Evolutionary conservation across 2,797 vertebrate genomes (phyloP).

Genomic region (Pseudochaenichthys georgianus): DNA sequence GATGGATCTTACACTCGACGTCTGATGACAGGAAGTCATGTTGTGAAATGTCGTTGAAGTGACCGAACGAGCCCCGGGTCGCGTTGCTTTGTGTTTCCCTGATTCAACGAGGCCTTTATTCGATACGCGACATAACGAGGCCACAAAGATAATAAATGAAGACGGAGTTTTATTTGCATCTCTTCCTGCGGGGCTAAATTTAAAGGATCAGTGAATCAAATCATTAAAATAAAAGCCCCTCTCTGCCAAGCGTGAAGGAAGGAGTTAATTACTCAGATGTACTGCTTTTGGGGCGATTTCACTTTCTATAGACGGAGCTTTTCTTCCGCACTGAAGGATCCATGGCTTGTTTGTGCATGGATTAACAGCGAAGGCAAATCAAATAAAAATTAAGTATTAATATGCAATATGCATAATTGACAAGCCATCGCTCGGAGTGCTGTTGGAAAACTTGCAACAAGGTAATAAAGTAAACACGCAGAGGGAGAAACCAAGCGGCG

Average conservation of each 20-base stretch:
- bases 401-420: conserved; percentile 77
- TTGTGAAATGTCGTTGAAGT: not conserved
- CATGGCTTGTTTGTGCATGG: conserved; percentile 70
- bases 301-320: conserved; percentile 53
- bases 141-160: conserved; percentile 78
- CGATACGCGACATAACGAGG: conserved; percentile 58
- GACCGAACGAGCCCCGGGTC: conserved; percentile 8
- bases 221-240: conserved; percentile 86
- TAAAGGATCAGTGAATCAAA: conserved; percentile 89
- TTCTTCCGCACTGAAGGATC: conserved; percentile 65
- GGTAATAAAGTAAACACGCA: conserved; percentile 69
- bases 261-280: conserved; percentile 85
- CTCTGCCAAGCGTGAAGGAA: conserved; percentile 82
- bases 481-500: conserved; percentile 10
- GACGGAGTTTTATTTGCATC: conserved; percentile 71
- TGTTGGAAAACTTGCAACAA: conserved; percentile 65
- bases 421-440: conserved; percentile 61
- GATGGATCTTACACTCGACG: not conserved
- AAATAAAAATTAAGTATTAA: conserved; percentile 79
- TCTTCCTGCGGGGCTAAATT: conserved; percentile 84
- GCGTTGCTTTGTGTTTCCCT: conserved; percentile 52
- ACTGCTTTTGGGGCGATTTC: conserved; percentile 61
- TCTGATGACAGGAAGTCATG: conserved; percentile 25
- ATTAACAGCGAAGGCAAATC: conserved; percentile 75
- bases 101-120: conserved; percentile 67